These are phyloP conservation scores for Ardeotis arabs DNA, from an alignment of 2,113 vertebrate species.

Conservation along the genomic window DNA sequence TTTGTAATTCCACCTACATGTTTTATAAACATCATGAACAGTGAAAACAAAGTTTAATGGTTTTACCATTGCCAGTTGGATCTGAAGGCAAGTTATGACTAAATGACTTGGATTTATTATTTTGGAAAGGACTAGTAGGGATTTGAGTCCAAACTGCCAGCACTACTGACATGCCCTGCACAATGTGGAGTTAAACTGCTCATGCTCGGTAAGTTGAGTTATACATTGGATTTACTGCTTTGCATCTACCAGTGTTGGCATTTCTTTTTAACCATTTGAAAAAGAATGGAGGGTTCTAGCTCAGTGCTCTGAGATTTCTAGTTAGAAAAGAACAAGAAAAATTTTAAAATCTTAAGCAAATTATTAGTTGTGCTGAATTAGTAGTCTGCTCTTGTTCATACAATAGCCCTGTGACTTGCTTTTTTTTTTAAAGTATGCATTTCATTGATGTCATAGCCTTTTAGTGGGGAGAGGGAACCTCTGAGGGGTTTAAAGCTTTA, in stretches of 20 bases:
- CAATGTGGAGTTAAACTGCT: background rate
- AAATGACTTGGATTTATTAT: constrained; percentile 31
- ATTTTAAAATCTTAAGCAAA: background rate
- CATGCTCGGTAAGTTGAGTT: background rate
- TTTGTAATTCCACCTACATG: constrained; percentile 27
- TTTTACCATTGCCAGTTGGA: constrained; percentile 17
- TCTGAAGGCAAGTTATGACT: constrained; percentile 32
- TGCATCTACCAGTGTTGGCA: background rate
- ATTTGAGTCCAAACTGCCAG: background rate
- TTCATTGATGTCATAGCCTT: background rate
- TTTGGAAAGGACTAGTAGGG: background rate
- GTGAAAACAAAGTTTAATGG: constrained; percentile 62
- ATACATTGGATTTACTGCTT: background rate
- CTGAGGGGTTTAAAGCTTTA: background rate
- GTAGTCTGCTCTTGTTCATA: background rate
- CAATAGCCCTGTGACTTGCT: background rate
- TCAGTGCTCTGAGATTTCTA: background rate
- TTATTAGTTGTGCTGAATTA: background rate
- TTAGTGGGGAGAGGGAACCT: background rate
- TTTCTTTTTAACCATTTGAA: background rate
- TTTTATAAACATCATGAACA: constrained; percentile 35
- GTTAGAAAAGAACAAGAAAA: background rate
- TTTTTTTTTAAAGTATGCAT: background rate
- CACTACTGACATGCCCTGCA: background rate
- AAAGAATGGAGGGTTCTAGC: background rate